phyloP scores from a whole-genome alignment of 30 jellyfish, hydroid and myxozoan genomes.

The Catostylus mosaicus region DNA sequence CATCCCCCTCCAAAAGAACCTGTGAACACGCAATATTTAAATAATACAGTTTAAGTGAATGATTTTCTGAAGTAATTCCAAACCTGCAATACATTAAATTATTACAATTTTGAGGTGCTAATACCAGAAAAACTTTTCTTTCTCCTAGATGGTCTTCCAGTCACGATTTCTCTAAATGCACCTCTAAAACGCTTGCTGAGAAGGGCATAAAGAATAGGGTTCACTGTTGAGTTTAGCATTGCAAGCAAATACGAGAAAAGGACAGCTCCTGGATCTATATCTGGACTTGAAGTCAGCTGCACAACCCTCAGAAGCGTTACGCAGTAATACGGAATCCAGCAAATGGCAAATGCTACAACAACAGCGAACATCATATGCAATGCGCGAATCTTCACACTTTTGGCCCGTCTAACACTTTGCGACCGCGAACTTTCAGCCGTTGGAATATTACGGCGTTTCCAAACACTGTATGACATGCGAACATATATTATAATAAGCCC shows the following conservation, averaged over 20 bases:
- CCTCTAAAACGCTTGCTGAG: constrained; percentile 49
- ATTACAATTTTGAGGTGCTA: not conserved
- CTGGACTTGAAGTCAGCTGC: constrained; percentile 19
- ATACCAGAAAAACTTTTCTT: not conserved
- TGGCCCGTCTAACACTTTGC: constrained; percentile 14
- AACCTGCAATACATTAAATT: too few species aligned
- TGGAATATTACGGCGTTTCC: constrained; percentile 60
- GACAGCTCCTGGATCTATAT: constrained; percentile 60
- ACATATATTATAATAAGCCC: constrained; percentile 48
- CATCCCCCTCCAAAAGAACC: too few species aligned
- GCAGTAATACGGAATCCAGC: constrained; percentile 73
- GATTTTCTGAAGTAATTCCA: too few species aligned
- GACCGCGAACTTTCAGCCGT: constrained; percentile 47
- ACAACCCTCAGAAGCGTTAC: constrained; percentile 56
- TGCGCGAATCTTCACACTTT: constrained; percentile 43
- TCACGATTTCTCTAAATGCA: constrained; percentile 36
- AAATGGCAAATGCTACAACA: constrained; percentile 51
- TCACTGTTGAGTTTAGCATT: constrained; percentile 62
- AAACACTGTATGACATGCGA: constrained; percentile 40
- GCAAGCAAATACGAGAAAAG: constrained; percentile 55
- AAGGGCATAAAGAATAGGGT: constrained; percentile 69
- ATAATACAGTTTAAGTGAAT: too few species aligned
- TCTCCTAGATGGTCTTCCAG: constrained; percentile 35
- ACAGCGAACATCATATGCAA: constrained; percentile 62
- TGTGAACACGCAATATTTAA: too few species aligned